Evolutionary conservation across 2,888 invertebrate species (phyloP).

Genomic region (Volucella inanis): DNA sequence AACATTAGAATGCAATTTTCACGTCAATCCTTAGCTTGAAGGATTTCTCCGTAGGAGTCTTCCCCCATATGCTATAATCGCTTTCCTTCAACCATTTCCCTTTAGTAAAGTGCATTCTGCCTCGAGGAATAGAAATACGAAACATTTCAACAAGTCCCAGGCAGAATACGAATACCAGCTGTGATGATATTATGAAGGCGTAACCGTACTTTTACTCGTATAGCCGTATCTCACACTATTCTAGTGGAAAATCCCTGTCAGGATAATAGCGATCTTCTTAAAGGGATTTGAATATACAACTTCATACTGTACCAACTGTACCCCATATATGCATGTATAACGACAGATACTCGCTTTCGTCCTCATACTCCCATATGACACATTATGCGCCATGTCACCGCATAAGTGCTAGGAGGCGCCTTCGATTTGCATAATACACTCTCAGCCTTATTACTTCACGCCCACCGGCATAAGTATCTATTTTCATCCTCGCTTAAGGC

Average conservation of each 20-base stretch:
- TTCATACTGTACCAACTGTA: too few relatives aligned
- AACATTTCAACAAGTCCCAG: constrained; percentile 52
- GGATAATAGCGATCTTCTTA: constrained; percentile 25
- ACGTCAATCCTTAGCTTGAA: constrained; percentile 57
- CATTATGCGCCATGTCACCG: constrained; percentile 21
- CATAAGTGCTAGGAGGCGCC: constrained; percentile 25
- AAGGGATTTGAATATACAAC: constrained; percentile 7
- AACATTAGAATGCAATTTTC: constrained; percentile 69
- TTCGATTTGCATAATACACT: constrained; percentile 61
- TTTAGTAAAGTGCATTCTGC: constrained; percentile 33
- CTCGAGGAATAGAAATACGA: constrained; percentile 54
- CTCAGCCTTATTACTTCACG: constrained; percentile 25
- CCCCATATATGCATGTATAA: too few relatives aligned
- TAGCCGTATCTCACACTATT: too few relatives aligned
- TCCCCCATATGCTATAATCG: not conserved
- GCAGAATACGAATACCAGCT: not conserved
- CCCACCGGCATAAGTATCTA: constrained; percentile 14
- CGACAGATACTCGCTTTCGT: too few relatives aligned
- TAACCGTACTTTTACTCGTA: too few relatives aligned
- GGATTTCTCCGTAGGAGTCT: constrained; percentile 12
- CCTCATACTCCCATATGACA: not conserved
- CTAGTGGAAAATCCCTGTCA: constrained; percentile 14
- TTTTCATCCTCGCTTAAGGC: constrained; percentile 41
- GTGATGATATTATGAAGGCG: too few relatives aligned
- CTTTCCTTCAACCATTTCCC: constrained; percentile 8